Conservation (phyloP, 2,113 vertebrate genomes). For the Cottus gobio region DNA sequence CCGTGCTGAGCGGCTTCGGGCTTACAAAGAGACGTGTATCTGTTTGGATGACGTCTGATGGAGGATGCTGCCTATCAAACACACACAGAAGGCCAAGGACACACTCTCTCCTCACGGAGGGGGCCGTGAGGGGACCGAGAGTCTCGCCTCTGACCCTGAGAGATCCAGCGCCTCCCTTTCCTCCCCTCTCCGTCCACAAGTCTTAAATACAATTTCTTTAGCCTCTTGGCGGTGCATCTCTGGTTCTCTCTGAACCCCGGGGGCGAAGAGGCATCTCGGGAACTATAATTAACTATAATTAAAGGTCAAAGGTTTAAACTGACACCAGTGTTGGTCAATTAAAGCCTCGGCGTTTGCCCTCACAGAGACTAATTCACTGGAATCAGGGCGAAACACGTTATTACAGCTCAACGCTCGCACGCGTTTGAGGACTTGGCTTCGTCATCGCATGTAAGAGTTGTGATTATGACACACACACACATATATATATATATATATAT, state of each 20-base stretch:
- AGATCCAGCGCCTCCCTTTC: not conserved
- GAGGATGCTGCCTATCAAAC: constrained; percentile 1
- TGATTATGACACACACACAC: not conserved
- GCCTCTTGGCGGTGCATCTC: not conserved
- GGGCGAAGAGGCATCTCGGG: not conserved
- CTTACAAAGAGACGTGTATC: constrained; percentile 19
- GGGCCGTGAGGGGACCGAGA: not conserved
- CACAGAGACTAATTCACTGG: not conserved
- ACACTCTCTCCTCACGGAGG: not conserved
- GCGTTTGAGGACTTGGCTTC: not conserved
- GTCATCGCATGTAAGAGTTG: not conserved
- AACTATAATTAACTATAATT: not conserved
- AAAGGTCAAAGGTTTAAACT: not conserved
- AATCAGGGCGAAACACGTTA: not conserved
- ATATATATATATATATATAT: too few species aligned
- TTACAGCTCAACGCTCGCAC: not conserved
- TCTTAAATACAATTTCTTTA: not conserved
- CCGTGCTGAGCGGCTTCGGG: not conserved
- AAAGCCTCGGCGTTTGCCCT: not conserved
- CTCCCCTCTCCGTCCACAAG: not conserved
- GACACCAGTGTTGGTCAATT: not conserved
- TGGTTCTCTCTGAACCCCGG: not conserved
- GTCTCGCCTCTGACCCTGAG: not conserved
- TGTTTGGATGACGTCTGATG: constrained; percentile 31
- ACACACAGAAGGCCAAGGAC: constrained; percentile 1